Percentiles rank a stretch among this genome's conserved stretches.
phyloP scores from a whole-genome alignment of 2,797 vertebrate species.

The Sphenopsis melanotis region DNA sequence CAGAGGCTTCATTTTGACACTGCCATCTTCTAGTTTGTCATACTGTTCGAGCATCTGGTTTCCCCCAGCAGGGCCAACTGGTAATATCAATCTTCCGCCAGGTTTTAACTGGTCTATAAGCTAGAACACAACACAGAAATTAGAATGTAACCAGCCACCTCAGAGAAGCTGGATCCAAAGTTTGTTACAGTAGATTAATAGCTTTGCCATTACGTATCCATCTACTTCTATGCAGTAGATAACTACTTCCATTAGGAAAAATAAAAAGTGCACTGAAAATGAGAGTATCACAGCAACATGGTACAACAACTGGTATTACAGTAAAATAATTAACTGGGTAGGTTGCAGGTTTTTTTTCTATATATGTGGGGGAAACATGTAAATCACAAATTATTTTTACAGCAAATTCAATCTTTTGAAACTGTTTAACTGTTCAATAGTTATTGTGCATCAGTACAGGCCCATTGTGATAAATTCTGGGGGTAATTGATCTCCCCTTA shows the following conservation, averaged over 20 bases:
- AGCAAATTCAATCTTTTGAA: not conserved
- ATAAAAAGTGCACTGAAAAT: not conserved
- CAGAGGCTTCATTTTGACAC: slow-evolving; percentile 96
- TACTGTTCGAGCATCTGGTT: slow-evolving; percentile 99
- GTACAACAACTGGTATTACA: not conserved
- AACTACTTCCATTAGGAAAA: not conserved
- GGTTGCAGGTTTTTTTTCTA: not conserved
- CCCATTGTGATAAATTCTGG: not conserved
- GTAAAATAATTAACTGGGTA: not conserved
- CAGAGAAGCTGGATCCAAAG: slow-evolving; percentile 13
- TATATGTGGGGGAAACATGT: not conserved
- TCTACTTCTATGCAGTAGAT: not conserved
- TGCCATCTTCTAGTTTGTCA: slow-evolving; percentile 97
- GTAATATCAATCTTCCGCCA: slow-evolving; percentile 94
- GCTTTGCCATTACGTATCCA: not conserved
- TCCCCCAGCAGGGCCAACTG: slow-evolving; percentile 94
- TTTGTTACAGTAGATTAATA: not conserved
- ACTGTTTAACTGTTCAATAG: not conserved
- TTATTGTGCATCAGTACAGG: not conserved
- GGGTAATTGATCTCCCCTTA: not conserved
- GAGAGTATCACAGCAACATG: not conserved
- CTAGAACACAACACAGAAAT: slow-evolving; percentile 74
- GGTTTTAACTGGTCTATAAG: slow-evolving; percentile 98
- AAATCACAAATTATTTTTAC: not conserved
- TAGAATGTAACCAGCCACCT: slow-evolving; percentile 32